Percentiles rank a stretch among this genome's conserved stretches.
Evolutionary conservation across 2,888 invertebrate genomes (phyloP).

Genomic region (Periphyllus acericola): DNA sequence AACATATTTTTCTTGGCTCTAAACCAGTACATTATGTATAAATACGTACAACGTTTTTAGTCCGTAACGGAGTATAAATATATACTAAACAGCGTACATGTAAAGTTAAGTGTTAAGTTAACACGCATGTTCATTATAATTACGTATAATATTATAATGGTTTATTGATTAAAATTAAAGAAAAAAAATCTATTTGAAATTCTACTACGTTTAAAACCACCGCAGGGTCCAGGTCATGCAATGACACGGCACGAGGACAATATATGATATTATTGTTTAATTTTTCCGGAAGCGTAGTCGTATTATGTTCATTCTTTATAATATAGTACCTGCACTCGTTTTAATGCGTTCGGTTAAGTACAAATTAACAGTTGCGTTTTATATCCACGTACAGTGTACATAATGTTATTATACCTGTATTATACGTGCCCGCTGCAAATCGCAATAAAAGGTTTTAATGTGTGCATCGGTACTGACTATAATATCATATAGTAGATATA

Average conservation of each 20-base stretch:
- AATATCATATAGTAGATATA: no score
- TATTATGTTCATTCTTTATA: neutral
- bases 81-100: neutral
- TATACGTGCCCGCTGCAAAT: no score
- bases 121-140: constrained; percentile 1
- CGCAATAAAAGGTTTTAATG: neutral
- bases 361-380: no score
- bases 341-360: neutral
- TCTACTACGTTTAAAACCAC: neutral
- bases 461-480: neutral
- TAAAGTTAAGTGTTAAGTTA: neutral
- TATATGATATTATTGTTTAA: neutral
- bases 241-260: neutral
- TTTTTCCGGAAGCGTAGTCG: neutral
- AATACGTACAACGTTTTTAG: neutral
- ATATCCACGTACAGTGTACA: no score
- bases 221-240: neutral
- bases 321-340: neutral
- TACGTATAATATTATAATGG: neutral
- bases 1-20: neutral
- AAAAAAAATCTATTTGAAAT: neutral
- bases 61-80: neutral
- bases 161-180: constrained; percentile 9
- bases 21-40: neutral
- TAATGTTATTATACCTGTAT: no score